phyloP scores from a whole-genome alignment of 2,888 invertebrate genomes.

The Liopterus haemorrhoidalis region DNA sequence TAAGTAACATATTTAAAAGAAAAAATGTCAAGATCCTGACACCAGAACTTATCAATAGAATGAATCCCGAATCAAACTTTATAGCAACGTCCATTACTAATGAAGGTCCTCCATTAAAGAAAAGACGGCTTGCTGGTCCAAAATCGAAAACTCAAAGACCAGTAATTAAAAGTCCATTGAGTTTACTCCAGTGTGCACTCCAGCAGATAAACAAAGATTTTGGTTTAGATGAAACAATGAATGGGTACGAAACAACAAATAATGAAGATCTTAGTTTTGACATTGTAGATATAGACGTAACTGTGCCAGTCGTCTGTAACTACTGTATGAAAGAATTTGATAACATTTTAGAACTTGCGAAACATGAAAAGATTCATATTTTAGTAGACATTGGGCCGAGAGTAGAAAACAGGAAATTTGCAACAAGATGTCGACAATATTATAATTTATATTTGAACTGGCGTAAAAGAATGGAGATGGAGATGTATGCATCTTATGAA shows the following conservation, averaged over 20 bases:
- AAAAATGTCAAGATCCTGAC: slow-evolving; percentile 16
- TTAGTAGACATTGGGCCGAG: slow-evolving; percentile 38
- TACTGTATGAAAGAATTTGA: slow-evolving; percentile 39
- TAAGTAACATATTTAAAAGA: too few species aligned
- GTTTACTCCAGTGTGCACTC: slow-evolving; percentile 37
- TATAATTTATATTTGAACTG: too few species aligned
- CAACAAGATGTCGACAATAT: too few species aligned
- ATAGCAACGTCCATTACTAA: not conserved
- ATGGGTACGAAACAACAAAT: too few species aligned
- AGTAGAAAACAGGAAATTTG: slow-evolving; percentile 39
- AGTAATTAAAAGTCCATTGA: slow-evolving; percentile 36
- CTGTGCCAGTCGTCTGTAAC: slow-evolving; percentile 37
- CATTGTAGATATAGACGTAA: slow-evolving; percentile 7
- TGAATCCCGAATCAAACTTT: not conserved
- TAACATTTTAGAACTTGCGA: slow-evolving; percentile 38
- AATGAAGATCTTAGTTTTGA: too few species aligned
- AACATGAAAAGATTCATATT: slow-evolving; percentile 42
- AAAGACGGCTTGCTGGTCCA: slow-evolving; percentile 14
- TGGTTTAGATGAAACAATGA: slow-evolving; percentile 9
- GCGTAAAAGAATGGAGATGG: not conserved
- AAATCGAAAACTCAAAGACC: slow-evolving; percentile 10
- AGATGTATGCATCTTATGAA: slow-evolving; percentile 3
- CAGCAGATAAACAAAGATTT: slow-evolving; percentile 38
- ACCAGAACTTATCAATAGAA: slow-evolving; percentile 15
- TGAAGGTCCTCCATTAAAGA: too few species aligned